Evolutionary conservation across 2,888 invertebrate genomes (phyloP).

Genomic region (Drosophila niveifrons): DNA sequence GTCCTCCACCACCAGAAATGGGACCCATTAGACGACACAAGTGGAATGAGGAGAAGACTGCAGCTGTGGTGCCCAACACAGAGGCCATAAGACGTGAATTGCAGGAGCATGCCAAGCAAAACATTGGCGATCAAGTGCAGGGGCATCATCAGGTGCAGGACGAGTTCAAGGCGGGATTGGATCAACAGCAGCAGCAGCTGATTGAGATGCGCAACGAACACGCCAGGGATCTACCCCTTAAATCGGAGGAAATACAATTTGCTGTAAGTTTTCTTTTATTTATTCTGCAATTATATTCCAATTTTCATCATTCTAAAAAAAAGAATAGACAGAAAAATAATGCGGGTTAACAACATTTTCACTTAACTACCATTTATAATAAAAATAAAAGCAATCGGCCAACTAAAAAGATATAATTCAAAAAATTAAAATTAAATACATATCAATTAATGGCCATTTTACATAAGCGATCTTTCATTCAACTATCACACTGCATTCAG

Average conservation of each 20-base stretch:
- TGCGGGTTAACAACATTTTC: no score
- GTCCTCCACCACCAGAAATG: slow-evolving; percentile 60
- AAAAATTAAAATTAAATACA: no score
- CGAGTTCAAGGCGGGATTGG: slow-evolving; percentile 59
- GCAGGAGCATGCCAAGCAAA: slow-evolving; percentile 39
- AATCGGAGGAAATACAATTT: slow-evolving; percentile 59
- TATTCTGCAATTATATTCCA: no score
- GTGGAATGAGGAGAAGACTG: slow-evolving; percentile 32
- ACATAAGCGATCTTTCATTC: no score
- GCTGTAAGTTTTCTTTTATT: slow-evolving; percentile 52
- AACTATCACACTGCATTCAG: no score
- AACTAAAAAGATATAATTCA: no score
- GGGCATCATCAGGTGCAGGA: slow-evolving; percentile 51
- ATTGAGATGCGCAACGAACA: slow-evolving; percentile 58
- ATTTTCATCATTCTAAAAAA: no score
- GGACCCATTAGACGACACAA: slow-evolving; percentile 43
- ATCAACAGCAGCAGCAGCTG: slow-evolving; percentile 65
- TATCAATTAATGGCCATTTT: no score
- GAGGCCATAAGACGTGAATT: slow-evolving; percentile 55
- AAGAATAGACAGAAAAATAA: no score
- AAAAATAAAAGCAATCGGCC: no score
- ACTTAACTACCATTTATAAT: no score
- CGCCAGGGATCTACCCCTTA: slow-evolving; percentile 40
- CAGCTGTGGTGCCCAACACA: slow-evolving; percentile 45
- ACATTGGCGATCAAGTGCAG: slow-evolving; percentile 35